phyloP scores from a whole-genome alignment of 1,140 invertebrate genomes.

The Eupristina koningsbergeri region DNA sequence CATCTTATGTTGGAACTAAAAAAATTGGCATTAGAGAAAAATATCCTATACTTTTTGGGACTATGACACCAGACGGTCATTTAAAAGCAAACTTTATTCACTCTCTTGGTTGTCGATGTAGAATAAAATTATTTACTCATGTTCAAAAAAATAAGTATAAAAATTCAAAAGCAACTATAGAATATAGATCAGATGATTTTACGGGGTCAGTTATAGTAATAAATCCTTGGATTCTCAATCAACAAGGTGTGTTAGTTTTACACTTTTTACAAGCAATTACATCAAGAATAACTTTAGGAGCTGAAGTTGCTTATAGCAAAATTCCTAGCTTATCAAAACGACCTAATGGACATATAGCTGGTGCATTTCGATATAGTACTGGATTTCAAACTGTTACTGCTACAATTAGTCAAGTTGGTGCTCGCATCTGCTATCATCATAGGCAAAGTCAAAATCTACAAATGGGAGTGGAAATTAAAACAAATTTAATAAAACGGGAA shows the following conservation, averaged over 20 bases:
- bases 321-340: conserved; percentile 79
- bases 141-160: conserved; percentile 77
- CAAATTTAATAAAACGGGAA: conserved; percentile 78
- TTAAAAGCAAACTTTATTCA: conserved; percentile 84
- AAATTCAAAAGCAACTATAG: conserved; percentile 75
- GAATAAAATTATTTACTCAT: conserved; percentile 80
- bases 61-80: conserved; percentile 84
- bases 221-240: conserved; percentile 78
- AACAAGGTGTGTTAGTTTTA: conserved; percentile 78
- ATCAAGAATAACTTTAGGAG: conserved; percentile 78
- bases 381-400: conserved; percentile 77
- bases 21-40: conserved; percentile 75
- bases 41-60: conserved; percentile 83
- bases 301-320: conserved; percentile 82
- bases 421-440: conserved; percentile 83
- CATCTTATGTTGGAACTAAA: conserved; percentile 83
- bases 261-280: conserved; percentile 83
- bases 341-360: conserved; percentile 78
- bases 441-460: conserved; percentile 80
- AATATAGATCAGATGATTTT: conserved; percentile 79
- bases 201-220: conserved; percentile 79
- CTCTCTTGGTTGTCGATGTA: conserved; percentile 76
- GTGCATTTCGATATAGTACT: conserved; percentile 80
- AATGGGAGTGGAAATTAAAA: conserved; percentile 77
- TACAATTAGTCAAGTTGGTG: conserved; percentile 79